Evolutionary conservation across 2,888 invertebrate species (phyloP).

Genomic region (Fragum fragum): DNA sequence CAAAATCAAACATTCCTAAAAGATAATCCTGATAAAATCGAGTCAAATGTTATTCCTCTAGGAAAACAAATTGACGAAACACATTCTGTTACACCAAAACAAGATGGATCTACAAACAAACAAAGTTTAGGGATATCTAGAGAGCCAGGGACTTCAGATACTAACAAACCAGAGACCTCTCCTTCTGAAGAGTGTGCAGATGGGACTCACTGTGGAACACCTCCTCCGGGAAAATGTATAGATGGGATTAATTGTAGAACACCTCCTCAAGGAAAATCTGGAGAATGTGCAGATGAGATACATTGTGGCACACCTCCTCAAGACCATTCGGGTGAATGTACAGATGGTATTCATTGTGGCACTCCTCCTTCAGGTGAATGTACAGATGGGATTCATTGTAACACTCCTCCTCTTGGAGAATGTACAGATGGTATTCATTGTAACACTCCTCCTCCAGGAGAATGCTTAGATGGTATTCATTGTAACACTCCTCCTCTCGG

Average conservation of each 20-base stretch:
- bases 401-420: constrained; percentile 55
- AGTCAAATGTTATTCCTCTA: too few species aligned
- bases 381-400: constrained; percentile 47
- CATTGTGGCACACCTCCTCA: constrained; percentile 59
- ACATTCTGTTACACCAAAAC: too few species aligned
- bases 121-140: too few species aligned
- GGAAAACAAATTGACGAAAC: too few species aligned
- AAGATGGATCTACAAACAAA: too few species aligned
- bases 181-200: constrained; percentile 50
- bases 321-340: constrained; percentile 41
- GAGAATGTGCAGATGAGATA: constrained; percentile 53
- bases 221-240: constrained; percentile 51
- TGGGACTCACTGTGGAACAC: constrained; percentile 67
- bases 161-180: not conserved
- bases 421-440: constrained; percentile 25
- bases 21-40: too few species aligned
- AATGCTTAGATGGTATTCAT: constrained; percentile 16
- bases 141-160: too few species aligned
- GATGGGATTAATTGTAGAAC: constrained; percentile 73
- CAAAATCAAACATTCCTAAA: too few species aligned
- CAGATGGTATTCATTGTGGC: constrained; percentile 48
- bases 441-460: constrained; percentile 14
- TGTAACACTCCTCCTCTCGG: constrained; percentile 18
- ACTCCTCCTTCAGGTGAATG: constrained; percentile 23
- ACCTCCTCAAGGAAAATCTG: constrained; percentile 49